Evolutionary conservation across 2,888 invertebrate genomes (phyloP).

Genomic region (Papilio demoleus): DNA sequence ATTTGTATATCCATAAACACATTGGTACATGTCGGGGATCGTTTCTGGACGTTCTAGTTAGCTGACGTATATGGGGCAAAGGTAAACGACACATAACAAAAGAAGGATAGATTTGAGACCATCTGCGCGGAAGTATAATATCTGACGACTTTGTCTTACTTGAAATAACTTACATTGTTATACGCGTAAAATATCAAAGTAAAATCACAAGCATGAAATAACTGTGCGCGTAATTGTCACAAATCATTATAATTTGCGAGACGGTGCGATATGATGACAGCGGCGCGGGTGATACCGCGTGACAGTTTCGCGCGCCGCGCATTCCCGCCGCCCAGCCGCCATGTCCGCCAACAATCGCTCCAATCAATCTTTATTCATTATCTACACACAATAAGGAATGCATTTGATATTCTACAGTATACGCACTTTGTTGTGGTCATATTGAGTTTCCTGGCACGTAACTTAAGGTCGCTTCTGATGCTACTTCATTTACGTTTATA

Average conservation of each 20-base stretch:
- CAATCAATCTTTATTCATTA: constrained; percentile 32
- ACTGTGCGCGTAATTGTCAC: constrained; percentile 10
- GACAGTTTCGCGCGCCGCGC: constrained; percentile 21
- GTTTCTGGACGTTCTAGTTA: too few species aligned
- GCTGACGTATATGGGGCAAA: too few species aligned
- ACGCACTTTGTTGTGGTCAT: constrained; percentile 9
- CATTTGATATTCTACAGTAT: constrained; percentile 22
- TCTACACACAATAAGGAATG: constrained; percentile 4
- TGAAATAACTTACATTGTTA: too few species aligned
- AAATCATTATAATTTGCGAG: constrained; percentile 18
- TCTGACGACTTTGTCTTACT: too few species aligned
- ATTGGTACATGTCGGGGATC: too few species aligned
- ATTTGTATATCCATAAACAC: too few species aligned
- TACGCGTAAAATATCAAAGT: background rate
- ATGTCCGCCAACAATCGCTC: constrained; percentile 9
- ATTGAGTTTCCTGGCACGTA: background rate
- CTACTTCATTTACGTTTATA: background rate
- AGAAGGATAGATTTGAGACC: too few species aligned
- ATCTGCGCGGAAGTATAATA: too few species aligned
- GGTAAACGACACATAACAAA: too few species aligned
- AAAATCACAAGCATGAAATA: background rate
- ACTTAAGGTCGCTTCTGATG: background rate
- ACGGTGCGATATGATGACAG: constrained; percentile 9
- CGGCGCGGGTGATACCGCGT: constrained; percentile 6
- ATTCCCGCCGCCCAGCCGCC: constrained; percentile 15